Base-by-base conservation (phyloP, 92 coral and sea anemone species). In the Nematostella vectensis region DNA sequence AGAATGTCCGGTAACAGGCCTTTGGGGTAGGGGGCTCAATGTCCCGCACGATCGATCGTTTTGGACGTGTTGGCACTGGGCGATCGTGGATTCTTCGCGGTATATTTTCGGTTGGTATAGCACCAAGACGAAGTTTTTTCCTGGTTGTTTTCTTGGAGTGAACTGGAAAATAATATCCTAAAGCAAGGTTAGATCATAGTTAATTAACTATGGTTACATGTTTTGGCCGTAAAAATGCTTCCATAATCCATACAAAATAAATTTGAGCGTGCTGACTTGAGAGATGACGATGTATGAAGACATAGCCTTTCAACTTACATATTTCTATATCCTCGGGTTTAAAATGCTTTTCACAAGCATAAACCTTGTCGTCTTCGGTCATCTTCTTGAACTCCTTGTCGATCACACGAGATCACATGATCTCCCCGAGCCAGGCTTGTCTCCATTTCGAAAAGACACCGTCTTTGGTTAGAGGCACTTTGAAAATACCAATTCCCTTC, bases 281-380 rank as follows among this genome's bases (percentile, higher is more conserved):
- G n/a, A n/a, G n/a, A n/a, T n/a, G n/a, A n/a, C n/a, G n/a, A n/a
- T n/a, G n/a, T n/a, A n/a, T n/a, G n/a, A n/a, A n/a, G n/a, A n/a
- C n/a, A n/a, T n/a, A n/a, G n/a, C n/a, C n/a, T n/a, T 24, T 31
- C 11, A 16, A 71, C 72, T 71, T 63, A 71, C 64, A 71, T 54
- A 62, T 64, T 71, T 71, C 78, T 11, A 71, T 55, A 54, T 71
- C 72, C 31, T 71, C 72, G 17, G 72, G 64, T 11, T 1, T 29
- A 39, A 63, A 71, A 63, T 71, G 72, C 23, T 71, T 71, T 44
- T 71, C 64, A 54, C 78, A 71, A 13, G 78, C 63, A 28, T 52
- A 63, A 9, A 69, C 50, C 39, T 22, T 58, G 59, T 69, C 68
- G 30, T 61, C 25, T 33, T 27, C 33, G 4, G 50, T 49, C 47